Percentiles rank a stretch among this genome's conserved stretches.
Evolutionary conservation across 2,888 invertebrate species (phyloP).

Genomic region (Anthophora plumipes): DNA sequence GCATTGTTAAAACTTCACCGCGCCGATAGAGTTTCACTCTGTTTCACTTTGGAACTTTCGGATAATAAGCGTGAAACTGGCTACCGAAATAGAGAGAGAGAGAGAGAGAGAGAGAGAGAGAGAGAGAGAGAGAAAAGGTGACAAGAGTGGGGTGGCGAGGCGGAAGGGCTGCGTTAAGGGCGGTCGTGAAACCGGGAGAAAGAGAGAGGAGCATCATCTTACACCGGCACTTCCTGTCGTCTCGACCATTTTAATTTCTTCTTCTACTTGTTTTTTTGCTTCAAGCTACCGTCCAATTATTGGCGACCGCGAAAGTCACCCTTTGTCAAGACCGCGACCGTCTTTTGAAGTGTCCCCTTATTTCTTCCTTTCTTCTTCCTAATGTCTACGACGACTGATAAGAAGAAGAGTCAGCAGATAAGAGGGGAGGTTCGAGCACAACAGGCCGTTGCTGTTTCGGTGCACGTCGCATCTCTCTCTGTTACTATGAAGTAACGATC

Average conservation of each 20-base stretch:
- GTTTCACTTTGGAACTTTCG: constrained; percentile 69
- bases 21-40: constrained; percentile 61
- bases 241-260: constrained; percentile 66
- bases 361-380: constrained; percentile 43
- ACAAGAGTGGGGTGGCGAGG: not conserved
- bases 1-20: constrained; percentile 75
- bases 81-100: constrained; percentile 1
- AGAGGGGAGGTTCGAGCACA: not conserved
- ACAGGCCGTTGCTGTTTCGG: constrained; percentile 24
- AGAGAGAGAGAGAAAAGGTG: not conserved
- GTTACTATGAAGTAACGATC: constrained; percentile 44
- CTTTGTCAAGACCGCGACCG: constrained; percentile 47
- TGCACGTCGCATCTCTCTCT: constrained; percentile 23
- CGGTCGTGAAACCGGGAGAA: not conserved
- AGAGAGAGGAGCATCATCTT: constrained; percentile 48
- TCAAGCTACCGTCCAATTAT: constrained; percentile 66
- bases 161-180: constrained; percentile 23
- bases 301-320: constrained; percentile 57
- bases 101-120: not conserved
- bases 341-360: constrained; percentile 60
- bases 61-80: constrained; percentile 68
- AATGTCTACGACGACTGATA: constrained; percentile 46
- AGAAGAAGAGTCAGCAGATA: not conserved
- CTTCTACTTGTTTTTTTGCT: constrained; percentile 34
- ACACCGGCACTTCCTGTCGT: constrained; percentile 65